These are phyloP conservation scores for Porites lutea DNA, from an alignment of 64 coral and sea anemone species.

Conservation along the genomic window DNA sequence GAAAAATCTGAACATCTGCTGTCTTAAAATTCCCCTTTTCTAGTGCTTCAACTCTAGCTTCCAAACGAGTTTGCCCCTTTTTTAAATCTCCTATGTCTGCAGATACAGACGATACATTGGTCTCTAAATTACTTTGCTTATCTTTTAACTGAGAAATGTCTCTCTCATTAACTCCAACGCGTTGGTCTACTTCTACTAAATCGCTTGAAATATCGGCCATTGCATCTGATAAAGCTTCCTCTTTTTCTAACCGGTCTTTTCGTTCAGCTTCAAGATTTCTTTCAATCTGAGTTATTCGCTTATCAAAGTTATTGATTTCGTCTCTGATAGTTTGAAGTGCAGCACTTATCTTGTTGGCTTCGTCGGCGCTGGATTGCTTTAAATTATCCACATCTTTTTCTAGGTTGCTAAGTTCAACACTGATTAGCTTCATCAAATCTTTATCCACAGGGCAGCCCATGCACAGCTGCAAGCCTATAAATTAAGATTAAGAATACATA, in stretches of 20 bases:
- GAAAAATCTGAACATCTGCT: conserved; percentile 28
- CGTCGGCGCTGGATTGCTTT: conserved; percentile 18
- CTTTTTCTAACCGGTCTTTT: conserved; percentile 22
- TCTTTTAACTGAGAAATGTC: neutral
- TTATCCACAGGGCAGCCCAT: conserved; percentile 35
- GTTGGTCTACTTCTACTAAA: neutral
- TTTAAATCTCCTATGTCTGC: conserved; percentile 24
- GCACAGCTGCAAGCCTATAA: conserved; percentile 27
- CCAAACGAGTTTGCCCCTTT: conserved; percentile 15
- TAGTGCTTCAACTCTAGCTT: conserved; percentile 43
- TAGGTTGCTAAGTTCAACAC: conserved; percentile 7
- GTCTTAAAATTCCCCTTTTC: conserved; percentile 5
- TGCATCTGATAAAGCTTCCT: neutral
- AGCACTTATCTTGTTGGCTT: conserved; percentile 21
- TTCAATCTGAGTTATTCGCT: conserved; percentile 26
- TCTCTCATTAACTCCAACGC: neutral
- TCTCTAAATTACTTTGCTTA: neutral
- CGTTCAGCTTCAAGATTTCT: neutral
- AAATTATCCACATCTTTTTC: neutral
- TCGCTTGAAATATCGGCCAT: conserved; percentile 8
- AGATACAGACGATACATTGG: neutral
- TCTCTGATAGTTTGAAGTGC: neutral
- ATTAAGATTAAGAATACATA: too few relatives aligned
- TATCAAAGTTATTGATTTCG: conserved; percentile 50
- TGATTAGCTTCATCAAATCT: conserved; percentile 26